phyloP scores from a whole-genome alignment of 2,888 invertebrate genomes.

The Tiphia femorata region DNA sequence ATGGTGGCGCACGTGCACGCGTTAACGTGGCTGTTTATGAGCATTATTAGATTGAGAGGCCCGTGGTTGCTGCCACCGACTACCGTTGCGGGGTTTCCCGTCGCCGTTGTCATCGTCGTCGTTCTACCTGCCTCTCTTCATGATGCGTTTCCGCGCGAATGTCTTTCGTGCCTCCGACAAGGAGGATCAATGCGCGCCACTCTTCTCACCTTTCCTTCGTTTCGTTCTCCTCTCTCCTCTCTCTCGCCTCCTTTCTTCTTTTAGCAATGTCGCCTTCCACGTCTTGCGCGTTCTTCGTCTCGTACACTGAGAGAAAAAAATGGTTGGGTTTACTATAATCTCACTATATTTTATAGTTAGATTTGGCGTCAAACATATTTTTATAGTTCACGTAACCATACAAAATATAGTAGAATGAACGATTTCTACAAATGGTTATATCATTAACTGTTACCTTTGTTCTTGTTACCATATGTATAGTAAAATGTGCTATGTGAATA shows the following conservation, averaged over 20 bases:
- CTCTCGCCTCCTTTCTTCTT: background rate
- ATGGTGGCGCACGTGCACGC: constrained; percentile 29
- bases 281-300: background rate
- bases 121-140: background rate
- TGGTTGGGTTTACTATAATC: too few relatives aligned
- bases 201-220: background rate
- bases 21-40: constrained; percentile 25
- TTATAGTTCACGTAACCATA: too few relatives aligned
- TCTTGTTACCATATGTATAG: too few relatives aligned
- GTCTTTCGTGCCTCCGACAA: too few relatives aligned
- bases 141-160: too few relatives aligned
- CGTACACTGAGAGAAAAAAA: too few relatives aligned
- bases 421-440: too few relatives aligned
- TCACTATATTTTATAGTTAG: too few relatives aligned
- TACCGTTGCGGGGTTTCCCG: constrained; percentile 34
- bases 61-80: background rate
- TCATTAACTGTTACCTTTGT: too few relatives aligned
- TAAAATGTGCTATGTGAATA: too few relatives aligned
- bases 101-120: background rate
- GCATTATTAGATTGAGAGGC: constrained; percentile 38
- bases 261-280: background rate
- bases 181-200: background rate
- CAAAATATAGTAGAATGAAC: too few relatives aligned
- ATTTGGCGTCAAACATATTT: too few relatives aligned
- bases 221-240: background rate